Evolutionary conservation across 2,888 invertebrate genomes (phyloP), one percentile per base, ranked within the genome.

Genomic region (Drosophila atripex): DNA sequence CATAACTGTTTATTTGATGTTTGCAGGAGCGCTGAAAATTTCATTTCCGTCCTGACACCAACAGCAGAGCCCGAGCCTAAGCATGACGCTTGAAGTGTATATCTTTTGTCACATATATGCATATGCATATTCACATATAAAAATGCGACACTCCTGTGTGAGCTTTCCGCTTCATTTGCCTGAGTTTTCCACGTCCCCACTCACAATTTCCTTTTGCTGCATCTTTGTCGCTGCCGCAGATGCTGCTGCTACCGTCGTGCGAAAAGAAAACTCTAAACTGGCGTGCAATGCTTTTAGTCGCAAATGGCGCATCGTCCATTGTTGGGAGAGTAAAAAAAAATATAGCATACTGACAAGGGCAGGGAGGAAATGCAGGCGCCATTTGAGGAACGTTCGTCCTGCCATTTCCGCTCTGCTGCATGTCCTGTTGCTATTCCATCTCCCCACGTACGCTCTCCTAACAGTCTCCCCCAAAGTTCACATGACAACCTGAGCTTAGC

Each of bases 31-130:
- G 53, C 50, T 74, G 76, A 65, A 69, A 83, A 78, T 78, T 84
- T 77, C 73, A 86, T 84, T 86, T 84, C 86, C 84, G 73, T 46
- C 30, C 51, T 72, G 79, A 71, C 87, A 85, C 65, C 57, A 77
- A 47, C 79, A 77, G 68, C 56, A 59, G 50, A 35, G 41, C 59
- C 56, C 56, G 50, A 35, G 45, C 61, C 56, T 61, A 70, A 68
- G 60, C 63, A 50, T 53, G 71, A 68, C 82, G 73, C 63, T 39
- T 58, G 73, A 54, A 64, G 72, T 61, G 39, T 46, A 51, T 54
- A 57, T 30, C 35, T 28, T 25, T 35, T 43, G 18, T 51, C 25
- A 38, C 43, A 35, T 49, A 69, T 53, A 43, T 76, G 51, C 63
- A 71, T 73, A 63, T 71, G 49, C 28, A 18, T n/a, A n/a, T 21